Evolutionary conservation across 2,888 invertebrate genomes (phyloP).

Genomic region (Abrostola tripartita): DNA sequence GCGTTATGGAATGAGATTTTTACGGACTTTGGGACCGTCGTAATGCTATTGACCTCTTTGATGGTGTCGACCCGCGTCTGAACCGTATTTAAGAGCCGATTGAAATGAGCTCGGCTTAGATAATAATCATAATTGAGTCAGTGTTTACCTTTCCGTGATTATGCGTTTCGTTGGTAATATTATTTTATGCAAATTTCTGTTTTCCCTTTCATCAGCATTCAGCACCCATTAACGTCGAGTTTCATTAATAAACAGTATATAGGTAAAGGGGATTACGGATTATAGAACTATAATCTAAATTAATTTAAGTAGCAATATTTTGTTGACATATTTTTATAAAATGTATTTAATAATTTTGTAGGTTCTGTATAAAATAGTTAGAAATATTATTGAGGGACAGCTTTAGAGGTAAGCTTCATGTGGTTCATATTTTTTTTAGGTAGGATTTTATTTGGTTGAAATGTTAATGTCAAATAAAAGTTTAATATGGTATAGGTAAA

Average conservation of each 20-base stretch:
- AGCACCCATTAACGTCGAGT: constrained; percentile 5
- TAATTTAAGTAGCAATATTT: neutral
- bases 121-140: constrained; percentile 42
- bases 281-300: constrained; percentile 3
- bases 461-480: too few species aligned
- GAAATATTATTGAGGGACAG: too few species aligned
- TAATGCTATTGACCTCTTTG: constrained; percentile 71
- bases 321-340: too few species aligned
- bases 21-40: constrained; percentile 67
- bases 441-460: too few species aligned
- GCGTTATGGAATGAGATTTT: constrained; percentile 71
- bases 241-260: constrained; percentile 18
- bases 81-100: constrained; percentile 53
- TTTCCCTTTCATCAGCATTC: constrained; percentile 11
- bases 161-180: constrained; percentile 18
- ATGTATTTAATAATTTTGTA: too few species aligned
- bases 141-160: constrained; percentile 32
- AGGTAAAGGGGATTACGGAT: neutral
- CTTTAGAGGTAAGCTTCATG: too few species aligned
- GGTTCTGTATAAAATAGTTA: too few species aligned
- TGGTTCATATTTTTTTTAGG: too few species aligned
- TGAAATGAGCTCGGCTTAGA: constrained; percentile 42
- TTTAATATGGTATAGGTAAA: too few species aligned
- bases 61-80: constrained; percentile 58
- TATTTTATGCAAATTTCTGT: constrained; percentile 16